A percentile compares a stretch with the other conserved stretches of the same genome.
Conservation (phyloP, 2,113 vertebrate species). For the Leptobrachium ailaonicum region DNA sequence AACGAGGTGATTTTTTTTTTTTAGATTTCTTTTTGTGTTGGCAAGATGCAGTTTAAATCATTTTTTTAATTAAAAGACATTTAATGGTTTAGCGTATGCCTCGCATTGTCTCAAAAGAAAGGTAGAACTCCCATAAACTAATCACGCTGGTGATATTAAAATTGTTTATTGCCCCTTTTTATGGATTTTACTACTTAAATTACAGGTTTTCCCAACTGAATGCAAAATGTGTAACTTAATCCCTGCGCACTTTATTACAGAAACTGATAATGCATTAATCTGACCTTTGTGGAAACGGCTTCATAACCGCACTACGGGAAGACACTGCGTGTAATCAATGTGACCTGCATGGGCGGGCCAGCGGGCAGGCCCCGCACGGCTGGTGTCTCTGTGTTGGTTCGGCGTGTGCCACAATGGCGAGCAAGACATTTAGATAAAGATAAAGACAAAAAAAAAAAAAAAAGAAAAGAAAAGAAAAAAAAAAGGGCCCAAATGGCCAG, state of each 20-base stretch:
- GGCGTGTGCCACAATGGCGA: constrained; percentile 69
- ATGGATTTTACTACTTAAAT: constrained; percentile 67
- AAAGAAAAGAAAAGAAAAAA: constrained; percentile 53
- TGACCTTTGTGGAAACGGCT: constrained; percentile 67
- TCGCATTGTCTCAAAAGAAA: constrained; percentile 56
- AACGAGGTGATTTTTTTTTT: too few relatives aligned
- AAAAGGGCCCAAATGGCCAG: constrained; percentile 77
- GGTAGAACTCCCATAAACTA: constrained; percentile 57
- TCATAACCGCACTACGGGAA: constrained; percentile 56
- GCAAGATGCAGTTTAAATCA: constrained; percentile 67
- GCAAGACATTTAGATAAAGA: constrained; percentile 72
- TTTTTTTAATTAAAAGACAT: constrained; percentile 74
- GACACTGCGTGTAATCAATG: constrained; percentile 45
- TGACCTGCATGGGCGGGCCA: constrained; percentile 57
- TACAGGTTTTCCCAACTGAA: constrained; percentile 71
- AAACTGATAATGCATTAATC: constrained; percentile 68
- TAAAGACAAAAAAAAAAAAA: constrained; percentile 76
- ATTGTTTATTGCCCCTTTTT: constrained; percentile 70
- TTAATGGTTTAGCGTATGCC: constrained; percentile 62
- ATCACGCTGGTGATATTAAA: constrained; percentile 61
- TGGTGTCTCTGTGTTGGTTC: constrained; percentile 68
- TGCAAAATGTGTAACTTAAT: constrained; percentile 70
- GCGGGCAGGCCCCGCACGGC: constrained; percentile 68
- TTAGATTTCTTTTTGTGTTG: constrained; percentile 58
- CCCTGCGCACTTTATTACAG: constrained; percentile 66